These are phyloP conservation scores for Euzophera pinguis DNA, from an alignment of 2,888 invertebrate species.

Conservation along the genomic window DNA sequence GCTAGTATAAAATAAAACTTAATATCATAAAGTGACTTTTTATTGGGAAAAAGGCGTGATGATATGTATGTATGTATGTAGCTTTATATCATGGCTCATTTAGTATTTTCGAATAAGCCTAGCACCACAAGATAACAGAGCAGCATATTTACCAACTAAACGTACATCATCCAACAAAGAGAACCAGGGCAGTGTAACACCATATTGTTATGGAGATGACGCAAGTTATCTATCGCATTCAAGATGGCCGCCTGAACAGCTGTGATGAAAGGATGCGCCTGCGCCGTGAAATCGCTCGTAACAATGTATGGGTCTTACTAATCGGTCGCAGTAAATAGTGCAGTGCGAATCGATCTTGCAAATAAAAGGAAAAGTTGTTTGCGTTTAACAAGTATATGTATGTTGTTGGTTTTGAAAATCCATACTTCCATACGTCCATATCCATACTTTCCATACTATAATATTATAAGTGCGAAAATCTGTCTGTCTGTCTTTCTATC, in stretches of 20 bases:
- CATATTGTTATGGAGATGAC: constrained; percentile 58
- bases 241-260: constrained; percentile 57
- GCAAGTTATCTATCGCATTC: constrained; percentile 66
- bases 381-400: background rate
- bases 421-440: too few relatives aligned
- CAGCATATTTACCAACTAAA: constrained; percentile 33
- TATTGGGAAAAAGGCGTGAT: too few relatives aligned
- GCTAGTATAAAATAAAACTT: too few relatives aligned
- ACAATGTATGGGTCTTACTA: constrained; percentile 30
- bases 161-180: constrained; percentile 62
- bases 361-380: constrained; percentile 10
- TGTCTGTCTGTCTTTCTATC: too few relatives aligned
- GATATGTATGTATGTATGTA: too few relatives aligned
- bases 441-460: too few relatives aligned
- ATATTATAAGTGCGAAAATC: too few relatives aligned
- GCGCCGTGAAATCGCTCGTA: constrained; percentile 72
- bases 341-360: constrained; percentile 8
- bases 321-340: constrained; percentile 5
- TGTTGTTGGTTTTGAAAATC: background rate
- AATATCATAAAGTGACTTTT: too few relatives aligned
- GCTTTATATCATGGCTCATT: too few relatives aligned
- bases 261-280: constrained; percentile 75
- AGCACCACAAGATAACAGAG: background rate
- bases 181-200: constrained; percentile 74
- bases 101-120: too few relatives aligned